These are phyloP conservation scores for Anarrhichthys ocellatus DNA, from an alignment of 2,113 vertebrate species.

Conservation along the genomic window DNA sequence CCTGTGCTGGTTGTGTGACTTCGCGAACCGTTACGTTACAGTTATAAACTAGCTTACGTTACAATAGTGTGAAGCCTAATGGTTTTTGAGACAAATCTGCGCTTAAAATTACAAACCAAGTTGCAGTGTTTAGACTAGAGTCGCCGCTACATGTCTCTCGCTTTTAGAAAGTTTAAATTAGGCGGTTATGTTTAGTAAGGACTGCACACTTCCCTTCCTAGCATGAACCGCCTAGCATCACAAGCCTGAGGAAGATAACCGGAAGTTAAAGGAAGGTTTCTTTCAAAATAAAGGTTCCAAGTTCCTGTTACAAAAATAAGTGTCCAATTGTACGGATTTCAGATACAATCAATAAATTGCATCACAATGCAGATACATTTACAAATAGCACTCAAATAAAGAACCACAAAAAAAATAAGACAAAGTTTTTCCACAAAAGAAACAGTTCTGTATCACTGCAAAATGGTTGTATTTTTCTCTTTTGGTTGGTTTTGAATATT, in stretches of 20 bases:
- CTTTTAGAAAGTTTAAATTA: neutral
- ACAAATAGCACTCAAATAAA: neutral
- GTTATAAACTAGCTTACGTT: neutral
- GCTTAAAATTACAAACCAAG: neutral
- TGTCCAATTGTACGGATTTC: neutral
- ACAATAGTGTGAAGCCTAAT: neutral
- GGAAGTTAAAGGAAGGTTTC: neutral
- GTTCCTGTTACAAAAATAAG: slow-evolving; percentile 24
- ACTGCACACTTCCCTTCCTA: neutral
- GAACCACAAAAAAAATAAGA: neutral
- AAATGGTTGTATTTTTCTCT: neutral
- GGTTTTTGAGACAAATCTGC: neutral
- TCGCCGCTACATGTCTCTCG: neutral
- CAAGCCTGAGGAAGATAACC: slow-evolving; percentile 10
- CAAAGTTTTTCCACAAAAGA: neutral
- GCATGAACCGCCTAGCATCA: slow-evolving; percentile 6
- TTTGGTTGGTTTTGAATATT: neutral
- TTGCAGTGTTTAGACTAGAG: neutral
- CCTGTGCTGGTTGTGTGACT: neutral
- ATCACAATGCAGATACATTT: neutral
- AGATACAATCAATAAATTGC: neutral
- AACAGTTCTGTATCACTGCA: neutral
- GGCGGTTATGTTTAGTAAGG: neutral
- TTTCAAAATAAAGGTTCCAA: slow-evolving; percentile 59
- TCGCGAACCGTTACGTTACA: neutral